Conservation (phyloP, 2,113 vertebrate genomes). For the Dolichotis patagonum region DNA sequence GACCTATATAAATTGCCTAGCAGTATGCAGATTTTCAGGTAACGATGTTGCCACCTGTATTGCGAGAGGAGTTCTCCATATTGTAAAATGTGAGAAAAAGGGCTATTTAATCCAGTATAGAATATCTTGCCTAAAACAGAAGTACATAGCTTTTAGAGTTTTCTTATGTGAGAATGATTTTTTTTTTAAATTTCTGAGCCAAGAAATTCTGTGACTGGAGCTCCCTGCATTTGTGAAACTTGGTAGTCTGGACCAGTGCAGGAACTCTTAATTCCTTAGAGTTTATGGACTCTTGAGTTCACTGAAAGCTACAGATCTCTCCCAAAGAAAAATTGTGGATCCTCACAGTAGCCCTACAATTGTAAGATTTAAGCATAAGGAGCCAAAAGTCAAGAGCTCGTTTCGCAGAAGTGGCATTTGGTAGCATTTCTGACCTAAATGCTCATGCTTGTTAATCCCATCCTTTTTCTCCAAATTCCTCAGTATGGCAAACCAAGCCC, state of each 20-base stretch:
- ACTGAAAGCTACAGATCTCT: background rate
- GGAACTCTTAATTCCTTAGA: background rate
- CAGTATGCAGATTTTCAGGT: background rate
- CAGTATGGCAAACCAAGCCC: too few relatives aligned
- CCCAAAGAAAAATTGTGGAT: background rate
- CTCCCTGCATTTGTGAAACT: background rate
- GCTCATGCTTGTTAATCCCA: accelerated
- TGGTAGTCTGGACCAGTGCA: background rate
- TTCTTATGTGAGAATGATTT: background rate
- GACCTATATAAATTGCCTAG: background rate
- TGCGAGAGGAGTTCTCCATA: background rate
- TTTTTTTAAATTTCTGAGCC: background rate
- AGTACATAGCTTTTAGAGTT: background rate
- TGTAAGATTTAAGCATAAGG: background rate
- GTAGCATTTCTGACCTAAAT: background rate
- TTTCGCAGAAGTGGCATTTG: too few relatives aligned
- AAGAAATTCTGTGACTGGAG: background rate
- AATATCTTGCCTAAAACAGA: background rate
- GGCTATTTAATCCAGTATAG: background rate
- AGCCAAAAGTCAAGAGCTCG: background rate
- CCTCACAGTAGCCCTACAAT: background rate
- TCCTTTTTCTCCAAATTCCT: background rate
- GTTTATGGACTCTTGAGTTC: background rate
- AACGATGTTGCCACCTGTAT: background rate
- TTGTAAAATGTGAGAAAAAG: background rate